These are phyloP conservation scores for Porites lutea DNA, from an alignment of 64 coral and sea anemone species.

Conservation along the genomic window DNA sequence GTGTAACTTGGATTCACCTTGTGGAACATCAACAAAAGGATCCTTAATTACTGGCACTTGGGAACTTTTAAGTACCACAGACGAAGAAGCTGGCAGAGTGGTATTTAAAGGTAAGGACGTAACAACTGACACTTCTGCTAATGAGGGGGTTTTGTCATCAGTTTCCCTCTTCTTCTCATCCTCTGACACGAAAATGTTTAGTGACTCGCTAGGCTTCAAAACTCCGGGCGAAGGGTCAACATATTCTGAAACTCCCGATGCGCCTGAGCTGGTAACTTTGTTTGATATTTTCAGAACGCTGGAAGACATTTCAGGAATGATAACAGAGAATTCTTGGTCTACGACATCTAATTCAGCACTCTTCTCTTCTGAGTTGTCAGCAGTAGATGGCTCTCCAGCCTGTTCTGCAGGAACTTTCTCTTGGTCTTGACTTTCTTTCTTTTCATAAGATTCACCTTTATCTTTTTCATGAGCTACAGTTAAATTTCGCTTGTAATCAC, in stretches of 20 bases:
- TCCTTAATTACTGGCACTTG: neutral
- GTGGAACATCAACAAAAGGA: neutral
- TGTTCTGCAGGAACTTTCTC: neutral
- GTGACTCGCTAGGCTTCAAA: conserved; percentile 13
- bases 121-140: conserved; percentile 12
- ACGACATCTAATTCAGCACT: neutral
- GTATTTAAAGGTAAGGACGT: conserved; percentile 19
- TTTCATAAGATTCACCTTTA: neutral
- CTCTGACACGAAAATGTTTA: neutral
- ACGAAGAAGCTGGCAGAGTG: neutral
- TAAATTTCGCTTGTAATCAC: neutral
- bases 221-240: neutral
- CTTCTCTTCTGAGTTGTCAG: neutral
- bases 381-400: neutral
- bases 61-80: conserved; percentile 12
- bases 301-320: neutral
- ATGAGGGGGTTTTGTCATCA: conserved; percentile 2
- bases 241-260: neutral
- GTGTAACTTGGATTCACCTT: neutral
- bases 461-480: neutral
- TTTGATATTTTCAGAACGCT: neutral
- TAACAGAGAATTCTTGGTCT: neutral
- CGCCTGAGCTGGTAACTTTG: neutral
- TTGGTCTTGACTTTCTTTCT: neutral
- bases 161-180: neutral